Base-by-base conservation (phyloP, 2,113 vertebrate species). In the Cephalopterus ornatus region DNA sequence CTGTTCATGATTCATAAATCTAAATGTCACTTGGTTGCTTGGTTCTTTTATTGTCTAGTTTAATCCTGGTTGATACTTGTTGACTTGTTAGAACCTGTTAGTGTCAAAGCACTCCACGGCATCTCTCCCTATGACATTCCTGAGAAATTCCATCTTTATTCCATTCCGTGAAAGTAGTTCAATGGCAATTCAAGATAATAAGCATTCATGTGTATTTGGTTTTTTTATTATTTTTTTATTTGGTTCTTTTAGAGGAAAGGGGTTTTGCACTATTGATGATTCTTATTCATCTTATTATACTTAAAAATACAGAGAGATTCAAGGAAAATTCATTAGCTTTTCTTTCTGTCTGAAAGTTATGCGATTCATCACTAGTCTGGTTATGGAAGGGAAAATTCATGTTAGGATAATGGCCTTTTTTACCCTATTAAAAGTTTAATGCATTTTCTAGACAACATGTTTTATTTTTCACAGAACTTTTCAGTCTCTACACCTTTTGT, bases 31-130 rank as follows among this genome's bases (percentile, higher is more conserved):
- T 39, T 55, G 20, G 5, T 66, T 89, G 26, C 63, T 92, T 80
- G 14, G 16, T 65, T 59, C 49, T 46, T 89, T 66, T 76, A 68
- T 83, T 92, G 49, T 85, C 78, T 92, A 5, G 39, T 89, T 89
- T 95, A 95, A 96, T 83, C 74, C 63, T 3, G 3, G 37, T 50
- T 88, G 74, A 90, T 88, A 58, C 23, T 87, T 89, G 89, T 85
- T 87, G 66, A 70, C 89, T 94, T 94, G 53, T 79, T 94, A 74
- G 58, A 91, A 95, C 53, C 53, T 93, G 81, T 88, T 65, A 73
- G 41, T 70, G 53, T 88, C 53, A 93, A 92, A 82, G 27, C n/a
- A 58, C 41, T 82, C n/a, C 8, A 12, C 0, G 5, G 26, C n/a
- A 68, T 91, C 28, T 79, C 41, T 75, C 28, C 14, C 10, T 46